Evolutionary conservation across 2,888 invertebrate genomes (phyloP), one percentile per base, ranked within the genome.

Genomic region (Sipunculus nudus): DNA sequence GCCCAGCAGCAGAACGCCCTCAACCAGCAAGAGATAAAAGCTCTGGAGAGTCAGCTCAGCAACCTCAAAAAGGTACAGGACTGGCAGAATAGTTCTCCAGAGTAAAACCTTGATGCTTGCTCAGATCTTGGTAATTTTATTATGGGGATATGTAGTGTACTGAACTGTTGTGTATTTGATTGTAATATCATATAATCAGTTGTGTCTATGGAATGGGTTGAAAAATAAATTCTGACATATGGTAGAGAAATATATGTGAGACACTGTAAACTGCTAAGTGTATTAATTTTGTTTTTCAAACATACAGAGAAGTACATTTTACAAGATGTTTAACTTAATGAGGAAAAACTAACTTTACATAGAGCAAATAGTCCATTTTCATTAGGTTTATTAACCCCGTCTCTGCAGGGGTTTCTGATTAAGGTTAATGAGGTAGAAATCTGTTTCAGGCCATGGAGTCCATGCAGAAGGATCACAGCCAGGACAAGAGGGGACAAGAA

Each of bases 1-100:
- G 71, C 73, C 23, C 67, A 72, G 47, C 77, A 79, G 56, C 78
- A 79, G 55, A 65, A 75, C 35, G 69, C 75, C n/a, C 64, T 76
- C 13, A 63, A 71, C 6, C 73, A 78, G 45, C 75, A 78, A 58
- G 79, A 80, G 60, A 75, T 74, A 40, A 63, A 68, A 21, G 56
- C 75, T 38, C 71, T 80, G 28, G 74, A 75, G 56, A 59, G 62
- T 10, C 77, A 80, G 46, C 63, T 78, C 10, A 73, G 76, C 19
- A 71, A 74, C 40, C 64, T 77, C 0, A 68, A 67, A 47, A 72
- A 76, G 73, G 79, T 79, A 59, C n/a, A n/a, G n/a, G n/a, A n/a
- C n/a, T n/a, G n/a, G n/a, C n/a, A n/a, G n/a, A 16, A n/a, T 16
- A 38, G 13, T 38, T n/a, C 13, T 38, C n/a, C 13, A 38, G 13